Evolutionary conservation across 2,888 invertebrate species (phyloP), one percentile per base, ranked within the genome.

Genomic region (Harpalus rubripes): DNA sequence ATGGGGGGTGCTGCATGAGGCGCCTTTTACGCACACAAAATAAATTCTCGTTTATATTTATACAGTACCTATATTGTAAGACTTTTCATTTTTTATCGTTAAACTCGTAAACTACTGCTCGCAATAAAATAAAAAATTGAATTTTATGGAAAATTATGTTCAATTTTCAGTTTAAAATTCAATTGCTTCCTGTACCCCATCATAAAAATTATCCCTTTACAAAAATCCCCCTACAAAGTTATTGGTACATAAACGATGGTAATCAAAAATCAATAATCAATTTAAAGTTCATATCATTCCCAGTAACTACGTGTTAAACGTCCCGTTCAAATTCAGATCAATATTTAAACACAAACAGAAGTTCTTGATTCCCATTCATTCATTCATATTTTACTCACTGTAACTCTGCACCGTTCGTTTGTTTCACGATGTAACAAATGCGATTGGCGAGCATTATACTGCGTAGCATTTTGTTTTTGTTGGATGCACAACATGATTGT

Each of bases 221-320:
- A 52, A 63, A 26, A 8, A 10, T 63, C 26, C 10, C 63, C 63
- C 63, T 22, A n/a, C 26, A 7, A 32, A 26, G 39, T 52, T 52
- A 52, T 52, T 52, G 44, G 26, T 68, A 39, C 68, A 68, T 68
- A 68, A 68, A 68, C 32, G 39, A 39, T 32, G 22, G 68, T 68
- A 68, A 68, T 32, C 68, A 68, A 15, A 68, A 68, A 68, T 68
- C 68, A 68, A 68, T 68, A 68, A 68, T 39, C 68, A 68, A 68
- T 68, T 68, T 68, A 68, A 68, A 68, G 32, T 32, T 15, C 39
- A 39, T 68, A 39, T 68, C 68, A 68, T 32, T 10, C 39, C 8
- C 68, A 15, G 32, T 68, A 68, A 68, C 68, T 68, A 39, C 68
- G 68, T 68, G 68, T 41, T 68, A 39, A 68, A 68, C 15, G 39